Conservation (phyloP, 2,113 vertebrate species). For the Paramisgurnus dabryanus region DNA sequence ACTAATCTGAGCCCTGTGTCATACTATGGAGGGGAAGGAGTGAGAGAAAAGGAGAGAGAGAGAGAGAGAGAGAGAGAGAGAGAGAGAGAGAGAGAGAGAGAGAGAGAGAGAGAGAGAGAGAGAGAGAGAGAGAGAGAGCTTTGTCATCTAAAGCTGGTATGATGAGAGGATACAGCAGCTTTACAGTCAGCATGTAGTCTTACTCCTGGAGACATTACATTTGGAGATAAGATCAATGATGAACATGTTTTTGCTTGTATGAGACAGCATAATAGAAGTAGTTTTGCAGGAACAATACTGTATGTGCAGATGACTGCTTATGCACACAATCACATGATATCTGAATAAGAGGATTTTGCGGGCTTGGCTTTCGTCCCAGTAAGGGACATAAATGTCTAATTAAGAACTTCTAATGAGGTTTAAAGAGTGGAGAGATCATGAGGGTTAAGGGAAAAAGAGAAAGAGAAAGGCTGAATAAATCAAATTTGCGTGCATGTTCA, state of each 20-base stretch:
- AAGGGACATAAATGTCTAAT: constrained; percentile 32
- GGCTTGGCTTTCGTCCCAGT: constrained; percentile 10
- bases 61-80: constrained; percentile 8
- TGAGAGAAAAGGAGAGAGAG: neutral
- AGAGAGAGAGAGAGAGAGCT: constrained; percentile 4
- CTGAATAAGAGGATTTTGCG: constrained; percentile 1
- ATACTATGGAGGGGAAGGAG: neutral
- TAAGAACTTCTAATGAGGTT: constrained; percentile 23
- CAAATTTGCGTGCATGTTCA: neutral
- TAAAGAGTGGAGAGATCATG: neutral
- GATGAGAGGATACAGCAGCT: constrained; percentile 20
- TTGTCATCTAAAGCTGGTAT: constrained; percentile 19
- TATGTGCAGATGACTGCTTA: neutral
- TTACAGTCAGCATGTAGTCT: constrained; percentile 12
- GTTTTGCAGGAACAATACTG: neutral
- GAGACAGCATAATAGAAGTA: neutral
- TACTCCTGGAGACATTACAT: neutral
- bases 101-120: constrained; percentile 10
- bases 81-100: neutral
- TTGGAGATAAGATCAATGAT: neutral
- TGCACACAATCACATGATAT: neutral
- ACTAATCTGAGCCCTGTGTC: constrained; percentile 30
- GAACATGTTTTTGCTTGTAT: neutral
- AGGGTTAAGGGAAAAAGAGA: neutral
- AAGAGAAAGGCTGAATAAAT: neutral